Conservation (phyloP, 2,888 invertebrate species). For the Ellobium chinense region DNA sequence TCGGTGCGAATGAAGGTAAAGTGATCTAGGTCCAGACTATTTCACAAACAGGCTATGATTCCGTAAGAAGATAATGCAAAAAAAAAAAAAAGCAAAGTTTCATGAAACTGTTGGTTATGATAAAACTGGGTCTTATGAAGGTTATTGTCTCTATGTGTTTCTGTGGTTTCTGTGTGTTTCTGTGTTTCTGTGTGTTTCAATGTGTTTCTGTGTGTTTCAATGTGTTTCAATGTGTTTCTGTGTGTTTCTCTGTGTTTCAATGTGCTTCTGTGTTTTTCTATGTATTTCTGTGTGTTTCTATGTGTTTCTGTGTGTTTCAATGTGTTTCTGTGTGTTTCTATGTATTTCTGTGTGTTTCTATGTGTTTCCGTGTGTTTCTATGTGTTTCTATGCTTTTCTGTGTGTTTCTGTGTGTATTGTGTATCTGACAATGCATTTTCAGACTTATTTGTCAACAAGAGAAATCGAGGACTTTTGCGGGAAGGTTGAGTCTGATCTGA, state of each 20-base stretch:
- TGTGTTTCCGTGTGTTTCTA: neutral
- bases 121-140: neutral
- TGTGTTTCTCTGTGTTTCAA: neutral
- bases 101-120: too few relatives aligned
- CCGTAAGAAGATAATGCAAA: too few relatives aligned
- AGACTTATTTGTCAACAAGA: too few relatives aligned
- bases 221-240: neutral
- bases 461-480: too few relatives aligned
- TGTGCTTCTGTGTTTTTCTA: neutral
- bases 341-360: neutral
- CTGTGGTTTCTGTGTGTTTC: neutral
- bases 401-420: too few relatives aligned
- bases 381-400: too few relatives aligned
- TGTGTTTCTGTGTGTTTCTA: neutral
- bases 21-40: too few relatives aligned
- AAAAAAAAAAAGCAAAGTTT: too few relatives aligned
- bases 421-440: too few relatives aligned
- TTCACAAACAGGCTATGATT: too few relatives aligned
- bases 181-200: neutral
- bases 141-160: neutral
- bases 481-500: too few relatives aligned
- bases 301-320: neutral
- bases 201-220: neutral
- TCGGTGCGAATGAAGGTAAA: too few relatives aligned
- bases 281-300: neutral